Base-by-base conservation (phyloP, 2,888 invertebrate genomes). In the Drosophila sordidula region DNA sequence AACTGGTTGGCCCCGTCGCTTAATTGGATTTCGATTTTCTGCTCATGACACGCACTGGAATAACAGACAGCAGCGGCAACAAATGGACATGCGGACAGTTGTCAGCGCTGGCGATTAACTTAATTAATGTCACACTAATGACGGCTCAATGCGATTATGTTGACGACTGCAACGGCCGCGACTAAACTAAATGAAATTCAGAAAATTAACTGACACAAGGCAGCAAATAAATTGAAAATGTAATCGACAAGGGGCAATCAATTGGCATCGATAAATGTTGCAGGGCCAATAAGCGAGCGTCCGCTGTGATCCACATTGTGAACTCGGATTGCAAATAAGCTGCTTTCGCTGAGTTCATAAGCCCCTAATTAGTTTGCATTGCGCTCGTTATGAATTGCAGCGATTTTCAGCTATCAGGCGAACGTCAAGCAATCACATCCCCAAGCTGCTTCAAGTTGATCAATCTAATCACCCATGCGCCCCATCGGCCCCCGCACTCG, bases 41-140 rank as follows among this genome's bases (percentile, higher is more conserved):
- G 72, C 87, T 75, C 64, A 67, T 71, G 63, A 59, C 75, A 80
- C 80, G 83, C 74, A 77, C 62, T 64, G 63, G 59, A 72, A 58
- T 39, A 73, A 70, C 54, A 64, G 54, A 44, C 39, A 50, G 16
- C 12, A 34, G 25, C 38, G 42, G 12, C 29, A 26, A 32, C 55
- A 57, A 52, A 14, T 18, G 29, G 32, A 47, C 45, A 57, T 18
- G 26, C 14, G 32, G 47, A 42, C 59, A 73, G 51, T 73, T 59
- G 58, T 52, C 72, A 71, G 38, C 45, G 50, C 4, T 6, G 70
- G 63, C 82, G 90, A 89, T 89, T 87, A 87, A 89, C 80, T 84
- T 88, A 87, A 87, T 89, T 87, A 89, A 89, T 89, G 87, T 89
- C 84, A 85, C 88, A 79, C 84, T 89, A 89, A 89, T 89, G 89